Base-by-base conservation (phyloP, 2,888 invertebrate species). In the Mimachlamys varia region DNA sequence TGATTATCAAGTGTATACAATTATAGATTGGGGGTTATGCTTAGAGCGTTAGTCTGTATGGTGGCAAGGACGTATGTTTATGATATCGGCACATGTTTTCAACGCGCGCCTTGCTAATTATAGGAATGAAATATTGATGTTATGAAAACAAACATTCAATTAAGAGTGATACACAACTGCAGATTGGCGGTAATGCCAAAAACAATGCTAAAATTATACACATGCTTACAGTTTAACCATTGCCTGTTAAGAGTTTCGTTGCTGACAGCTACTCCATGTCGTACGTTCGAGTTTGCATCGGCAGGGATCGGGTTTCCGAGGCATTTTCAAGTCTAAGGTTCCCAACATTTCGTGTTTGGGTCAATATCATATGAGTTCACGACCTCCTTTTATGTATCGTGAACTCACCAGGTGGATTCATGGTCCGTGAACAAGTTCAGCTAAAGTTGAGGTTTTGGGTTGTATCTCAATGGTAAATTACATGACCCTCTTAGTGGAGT, bases 101-200 rank as follows among this genome's bases (percentile, higher is more conserved):
- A 27, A 76, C 22, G 27, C 33, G 76, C 76, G 4, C 76, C 76
- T 33, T 76, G 76, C 27, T 76, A 76, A 76, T 76, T 76, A 76
- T 27, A 76, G 76, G 27, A 76, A 76, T 76, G 13, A 76, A 76
- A 76, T 76, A 33, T 27, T 33, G 76, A 27, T 76, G 76, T 76
- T 76, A 27, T 76, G 27, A 27, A 76, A 76, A 76, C 76, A 76
- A 76, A 33, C 76, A 76, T 76, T 76, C 76, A 76, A 76, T 76
- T 76, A 76, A 76, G 33, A 76, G 76, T 33, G 76, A 76, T 76
- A 76, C 76, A 76, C 76, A 76, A 76, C 76, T 15, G 2, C 76
- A 19, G n/a, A 76, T 27, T 76, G 62, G 62, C 62, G 27, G 10
- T 76, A 33, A 27, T 76, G 76, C 27, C 76, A 76, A 33, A n/a